These are phyloP conservation scores for Muscina levida DNA, from an alignment of 2,888 invertebrate species.

Conservation along the genomic window DNA sequence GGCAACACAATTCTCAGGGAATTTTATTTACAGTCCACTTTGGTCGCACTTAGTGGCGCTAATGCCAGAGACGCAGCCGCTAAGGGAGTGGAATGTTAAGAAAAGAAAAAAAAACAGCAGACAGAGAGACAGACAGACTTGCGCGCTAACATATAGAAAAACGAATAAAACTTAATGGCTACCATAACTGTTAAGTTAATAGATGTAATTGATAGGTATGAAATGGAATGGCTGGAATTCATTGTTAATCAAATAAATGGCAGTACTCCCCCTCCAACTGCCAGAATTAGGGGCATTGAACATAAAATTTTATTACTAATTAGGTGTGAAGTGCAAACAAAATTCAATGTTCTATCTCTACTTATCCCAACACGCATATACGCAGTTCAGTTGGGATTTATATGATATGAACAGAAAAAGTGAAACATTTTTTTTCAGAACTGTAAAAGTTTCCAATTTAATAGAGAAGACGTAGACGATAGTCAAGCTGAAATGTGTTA, in stretches of 20 bases:
- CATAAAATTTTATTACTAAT: constrained; percentile 79
- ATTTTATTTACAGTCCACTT: neutral
- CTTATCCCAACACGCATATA: too few species aligned
- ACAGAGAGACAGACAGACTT: constrained; percentile 15
- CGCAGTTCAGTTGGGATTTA: too few species aligned
- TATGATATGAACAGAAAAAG: too few species aligned
- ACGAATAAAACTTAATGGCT: constrained; percentile 77
- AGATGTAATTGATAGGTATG: constrained; percentile 48
- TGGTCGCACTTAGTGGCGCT: constrained; percentile 61
- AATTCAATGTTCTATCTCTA: too few species aligned
- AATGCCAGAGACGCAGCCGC: constrained; percentile 9
- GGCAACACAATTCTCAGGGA: neutral
- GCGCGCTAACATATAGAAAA: constrained; percentile 6
- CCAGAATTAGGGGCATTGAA: constrained; percentile 24
- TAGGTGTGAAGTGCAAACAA: constrained; percentile 75
- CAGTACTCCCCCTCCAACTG: neutral
- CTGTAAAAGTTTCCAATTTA: neutral
- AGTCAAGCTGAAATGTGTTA: constrained; percentile 71
- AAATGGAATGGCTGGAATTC: constrained; percentile 12
- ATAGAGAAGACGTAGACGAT: neutral
- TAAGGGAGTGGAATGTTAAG: too few species aligned
- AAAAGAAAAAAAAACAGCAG: neutral
- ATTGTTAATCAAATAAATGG: constrained; percentile 66
- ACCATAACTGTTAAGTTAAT: constrained; percentile 75
- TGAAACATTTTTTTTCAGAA: too few species aligned